Conservation (phyloP, 2,113 vertebrate genomes). For the Symphodus melops region DNA sequence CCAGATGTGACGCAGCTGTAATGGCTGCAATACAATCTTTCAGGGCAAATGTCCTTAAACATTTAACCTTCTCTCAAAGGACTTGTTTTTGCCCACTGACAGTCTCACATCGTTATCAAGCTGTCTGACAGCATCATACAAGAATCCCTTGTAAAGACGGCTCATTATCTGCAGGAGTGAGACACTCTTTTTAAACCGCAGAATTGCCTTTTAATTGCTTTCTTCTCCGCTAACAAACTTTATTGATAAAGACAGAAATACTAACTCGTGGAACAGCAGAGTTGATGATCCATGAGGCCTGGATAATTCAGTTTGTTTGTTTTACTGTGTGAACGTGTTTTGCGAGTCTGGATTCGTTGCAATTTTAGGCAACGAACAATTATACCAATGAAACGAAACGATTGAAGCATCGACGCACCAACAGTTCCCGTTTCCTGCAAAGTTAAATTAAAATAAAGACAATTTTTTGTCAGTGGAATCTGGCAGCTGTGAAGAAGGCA, state of each 20-base stretch:
- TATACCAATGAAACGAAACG: background rate
- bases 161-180: too few species aligned
- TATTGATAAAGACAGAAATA: too few species aligned
- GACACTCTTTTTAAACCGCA: too few species aligned
- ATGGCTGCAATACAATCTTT: too few species aligned
- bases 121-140: background rate
- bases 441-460: too few species aligned
- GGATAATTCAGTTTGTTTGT: background rate
- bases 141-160: background rate
- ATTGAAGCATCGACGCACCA: background rate
- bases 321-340: background rate
- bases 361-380: background rate
- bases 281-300: too few species aligned
- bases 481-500: background rate
- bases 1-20: background rate
- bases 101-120: background rate
- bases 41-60: background rate
- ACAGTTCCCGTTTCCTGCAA: background rate
- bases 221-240: too few species aligned
- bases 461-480: background rate
- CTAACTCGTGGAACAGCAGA: too few species aligned
- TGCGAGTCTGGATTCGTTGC: background rate
- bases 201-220: too few species aligned
- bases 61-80: background rate
- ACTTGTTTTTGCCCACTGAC: too few species aligned